Conservation (phyloP, 37 sponge, comb jelly and placozoan species). For the Cladorhizidae sp. region DNA sequence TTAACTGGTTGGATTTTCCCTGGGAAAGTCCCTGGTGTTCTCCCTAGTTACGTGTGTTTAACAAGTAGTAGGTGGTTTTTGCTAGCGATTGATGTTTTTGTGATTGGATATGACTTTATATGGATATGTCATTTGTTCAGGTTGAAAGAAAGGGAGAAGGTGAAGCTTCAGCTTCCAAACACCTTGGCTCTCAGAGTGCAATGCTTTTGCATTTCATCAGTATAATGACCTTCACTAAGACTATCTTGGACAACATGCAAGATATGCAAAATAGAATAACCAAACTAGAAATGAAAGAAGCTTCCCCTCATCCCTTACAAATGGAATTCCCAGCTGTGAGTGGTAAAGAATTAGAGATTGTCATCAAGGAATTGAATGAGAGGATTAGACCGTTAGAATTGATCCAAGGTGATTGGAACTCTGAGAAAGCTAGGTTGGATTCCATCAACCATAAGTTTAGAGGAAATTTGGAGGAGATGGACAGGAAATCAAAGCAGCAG, state of each 20-base stretch:
- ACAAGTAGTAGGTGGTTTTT: no score
- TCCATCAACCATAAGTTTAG: neutral
- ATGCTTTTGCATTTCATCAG: neutral
- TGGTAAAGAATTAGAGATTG: neutral
- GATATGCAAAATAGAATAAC: conserved; percentile 8
- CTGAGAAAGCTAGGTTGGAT: neutral
- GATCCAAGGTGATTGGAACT: neutral
- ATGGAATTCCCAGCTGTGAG: neutral
- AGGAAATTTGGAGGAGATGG: neutral
- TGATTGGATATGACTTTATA: no score
- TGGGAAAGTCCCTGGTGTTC: conserved; percentile 15
- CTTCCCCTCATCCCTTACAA: neutral
- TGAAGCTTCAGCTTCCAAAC: neutral
- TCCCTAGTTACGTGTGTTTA: neutral
- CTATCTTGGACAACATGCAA: neutral
- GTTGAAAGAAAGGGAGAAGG: neutral
- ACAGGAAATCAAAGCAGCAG: neutral
- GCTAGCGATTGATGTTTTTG: no score
- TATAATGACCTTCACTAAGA: conserved; percentile 1
- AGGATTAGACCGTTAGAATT: neutral
- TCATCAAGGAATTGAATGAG: neutral
- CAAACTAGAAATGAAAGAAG: neutral
- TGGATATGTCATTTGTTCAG: neutral
- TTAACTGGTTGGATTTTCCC: neutral
- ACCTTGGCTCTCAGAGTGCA: neutral